Base-by-base conservation (phyloP, 2,113 vertebrate genomes). In the Pelodiscus sinensis region DNA sequence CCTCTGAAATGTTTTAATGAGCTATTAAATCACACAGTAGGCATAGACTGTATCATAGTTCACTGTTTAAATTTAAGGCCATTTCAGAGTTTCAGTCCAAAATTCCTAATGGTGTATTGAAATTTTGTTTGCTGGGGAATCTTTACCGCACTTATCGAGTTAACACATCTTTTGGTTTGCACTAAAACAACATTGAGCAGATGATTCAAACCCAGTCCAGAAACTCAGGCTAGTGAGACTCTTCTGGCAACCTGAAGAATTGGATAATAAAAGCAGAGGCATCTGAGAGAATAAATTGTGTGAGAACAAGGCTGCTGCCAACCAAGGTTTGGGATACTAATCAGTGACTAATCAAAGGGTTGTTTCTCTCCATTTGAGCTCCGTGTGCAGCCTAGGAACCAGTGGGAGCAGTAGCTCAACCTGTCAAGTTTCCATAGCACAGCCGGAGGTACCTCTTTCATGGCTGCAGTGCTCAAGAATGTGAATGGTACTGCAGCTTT, bases 401-500 rank as follows among this genome's bases (percentile, higher is more conserved):
- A 44, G 77, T 65, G 58, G 71, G 9, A n/a, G 31, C 3, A 2
- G 68, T 71, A 77, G 78, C 0, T 2, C 35, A 52, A 55, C 62
- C 85, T 29, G 29, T n/a, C 15, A 73, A 52, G 82, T 78, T 81
- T 73, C 56, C 19, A 60, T 54, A 19, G 84, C 50, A 55, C 85
- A 62, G 51, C 18, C 73, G 3, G 9, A 27, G 16, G 51, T 25
- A n/a, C 81, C 58, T 52, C n/a, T 56, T 81, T 81, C 24, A 0
- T 1, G 35, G 1, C 1, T 2, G 19, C 8, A 1, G 50, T 78
- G 22, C 0, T 25, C 16, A 29, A 27, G 83, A 78, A 55, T 3
- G 18, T 21, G 65, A 78, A 60, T 4, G 65, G 27, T 2, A 15
- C 13, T 52, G 58, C 62, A 8, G 84, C 56, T 38, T 21, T 58